Conservation (phyloP, 2,888 invertebrate genomes). For the Netelia virgata region DNA sequence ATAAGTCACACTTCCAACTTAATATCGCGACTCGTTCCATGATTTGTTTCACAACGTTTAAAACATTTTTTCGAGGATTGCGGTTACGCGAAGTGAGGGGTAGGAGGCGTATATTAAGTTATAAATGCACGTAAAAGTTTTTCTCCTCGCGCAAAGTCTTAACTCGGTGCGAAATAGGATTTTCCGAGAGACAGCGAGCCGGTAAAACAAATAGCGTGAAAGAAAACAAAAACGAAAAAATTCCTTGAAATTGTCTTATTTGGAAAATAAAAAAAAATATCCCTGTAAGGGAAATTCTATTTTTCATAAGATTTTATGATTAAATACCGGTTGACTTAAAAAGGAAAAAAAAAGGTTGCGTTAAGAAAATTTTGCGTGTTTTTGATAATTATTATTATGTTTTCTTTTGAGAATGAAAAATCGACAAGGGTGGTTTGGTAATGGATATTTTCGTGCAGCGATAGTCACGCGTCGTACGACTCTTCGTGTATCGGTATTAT, state of each 20-base stretch:
- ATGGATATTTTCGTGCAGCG: not conserved
- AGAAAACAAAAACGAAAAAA: not conserved
- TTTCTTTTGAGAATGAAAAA: not conserved
- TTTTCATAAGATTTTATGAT: too few species aligned
- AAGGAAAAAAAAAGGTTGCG: not conserved
- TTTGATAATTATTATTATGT: not conserved
- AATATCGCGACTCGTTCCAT: constrained; percentile 16
- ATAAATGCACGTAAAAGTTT: not conserved
- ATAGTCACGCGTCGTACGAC: not conserved
- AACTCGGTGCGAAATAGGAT: not conserved
- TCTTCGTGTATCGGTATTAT: constrained; percentile 9
- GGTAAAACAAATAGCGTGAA: not conserved
- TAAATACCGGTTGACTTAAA: too few species aligned
- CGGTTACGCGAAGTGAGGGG: not conserved
- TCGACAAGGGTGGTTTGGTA: not conserved
- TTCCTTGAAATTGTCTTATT: too few species aligned
- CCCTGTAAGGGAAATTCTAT: too few species aligned
- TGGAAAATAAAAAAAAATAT: too few species aligned
- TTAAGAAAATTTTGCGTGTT: not conserved
- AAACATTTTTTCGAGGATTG: not conserved
- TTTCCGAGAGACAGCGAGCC: not conserved
- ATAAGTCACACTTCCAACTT: constrained; percentile 15
- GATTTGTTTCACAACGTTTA: constrained; percentile 31
- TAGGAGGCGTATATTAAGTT: not conserved
- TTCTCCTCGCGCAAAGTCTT: not conserved